Evolutionary conservation across 2,888 invertebrate genomes (phyloP), one percentile per base, ranked within the genome.

Genomic region (Xestia xanthographa): DNA sequence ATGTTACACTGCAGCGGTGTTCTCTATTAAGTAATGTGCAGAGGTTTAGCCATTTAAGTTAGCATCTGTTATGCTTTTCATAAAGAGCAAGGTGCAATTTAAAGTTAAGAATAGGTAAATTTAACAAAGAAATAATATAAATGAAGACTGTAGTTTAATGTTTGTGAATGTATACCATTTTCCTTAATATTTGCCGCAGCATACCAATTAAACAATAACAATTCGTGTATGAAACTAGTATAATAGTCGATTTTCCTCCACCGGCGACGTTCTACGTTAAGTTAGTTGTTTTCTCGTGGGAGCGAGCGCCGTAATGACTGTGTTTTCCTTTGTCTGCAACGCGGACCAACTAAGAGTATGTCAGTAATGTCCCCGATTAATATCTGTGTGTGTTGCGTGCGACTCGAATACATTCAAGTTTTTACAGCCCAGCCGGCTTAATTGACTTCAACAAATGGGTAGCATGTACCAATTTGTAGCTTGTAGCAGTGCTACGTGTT

Each of bases 351-450:
- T 81, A 82, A 78, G 83, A 87, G 86, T 82, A 88, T 83, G 82
- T 82, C 76, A 80, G 85, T 92, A 91, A 92, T 91, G 91, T 86
- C 75, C 84, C 80, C 90, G 88, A 93, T 93, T 93, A 92, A 91
- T 92, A 92, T 91, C 86, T 86, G 84, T 79, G 29, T 89, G 79
- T 83, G 83, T 87, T 89, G 86, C 86, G 87, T 87, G 77, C 72
- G 77, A 86, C 79, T 88, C 89, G 72, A 77, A 86, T 75, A 81
- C 80, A 77, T 83, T 80, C 81, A 79, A 84, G 84, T 88, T 85
- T 89, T 89, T 88, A 87, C 76, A 79, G 86, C 76, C 56, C 77
- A 76, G 72, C 75, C 80, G 72, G 86, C 82, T 88, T 89, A 89
- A 91, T 90, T 87, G 90, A 87, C 87, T 88, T 82, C 72, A 86